Conservation (phyloP, 2,888 invertebrate genomes). For the Monoplex corrugatus region DNA sequence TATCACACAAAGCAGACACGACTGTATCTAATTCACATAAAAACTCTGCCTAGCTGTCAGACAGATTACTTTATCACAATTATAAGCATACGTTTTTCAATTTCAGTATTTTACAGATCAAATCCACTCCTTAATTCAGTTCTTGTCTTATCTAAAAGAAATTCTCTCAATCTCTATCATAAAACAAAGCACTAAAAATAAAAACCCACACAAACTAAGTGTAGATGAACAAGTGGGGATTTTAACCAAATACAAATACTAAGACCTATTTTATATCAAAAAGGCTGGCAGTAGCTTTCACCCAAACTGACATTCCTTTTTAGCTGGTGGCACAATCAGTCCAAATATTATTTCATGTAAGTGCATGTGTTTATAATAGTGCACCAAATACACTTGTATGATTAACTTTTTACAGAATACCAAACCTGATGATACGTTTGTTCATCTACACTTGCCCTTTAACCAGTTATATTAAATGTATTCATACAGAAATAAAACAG, state of each 20-base stretch:
- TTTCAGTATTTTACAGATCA: too few species aligned
- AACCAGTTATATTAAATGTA: background rate
- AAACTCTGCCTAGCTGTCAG: background rate
- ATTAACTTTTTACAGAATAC: background rate
- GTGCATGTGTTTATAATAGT: background rate
- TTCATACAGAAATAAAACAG: background rate
- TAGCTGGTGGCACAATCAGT: too few species aligned
- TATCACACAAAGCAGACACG: too few species aligned
- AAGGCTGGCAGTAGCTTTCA: too few species aligned
- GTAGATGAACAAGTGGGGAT: conserved; percentile 42
- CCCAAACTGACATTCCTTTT: too few species aligned
- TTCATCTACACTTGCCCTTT: conserved; percentile 43
- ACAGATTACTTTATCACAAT: too few species aligned
- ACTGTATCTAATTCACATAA: background rate
- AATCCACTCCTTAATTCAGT: too few species aligned
- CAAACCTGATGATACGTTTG: background rate
- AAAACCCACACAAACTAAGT: conserved; percentile 48
- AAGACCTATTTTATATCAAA: too few species aligned
- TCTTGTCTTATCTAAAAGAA: too few species aligned
- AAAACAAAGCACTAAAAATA: conserved; percentile 2
- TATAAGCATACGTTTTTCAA: too few species aligned
- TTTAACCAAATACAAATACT: background rate
- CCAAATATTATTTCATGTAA: background rate
- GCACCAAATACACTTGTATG: background rate
- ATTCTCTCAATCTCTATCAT: too few species aligned